phyloP scores from a whole-genome alignment of 2,113 vertebrate genomes.

The Glaucidium brasilianum region DNA sequence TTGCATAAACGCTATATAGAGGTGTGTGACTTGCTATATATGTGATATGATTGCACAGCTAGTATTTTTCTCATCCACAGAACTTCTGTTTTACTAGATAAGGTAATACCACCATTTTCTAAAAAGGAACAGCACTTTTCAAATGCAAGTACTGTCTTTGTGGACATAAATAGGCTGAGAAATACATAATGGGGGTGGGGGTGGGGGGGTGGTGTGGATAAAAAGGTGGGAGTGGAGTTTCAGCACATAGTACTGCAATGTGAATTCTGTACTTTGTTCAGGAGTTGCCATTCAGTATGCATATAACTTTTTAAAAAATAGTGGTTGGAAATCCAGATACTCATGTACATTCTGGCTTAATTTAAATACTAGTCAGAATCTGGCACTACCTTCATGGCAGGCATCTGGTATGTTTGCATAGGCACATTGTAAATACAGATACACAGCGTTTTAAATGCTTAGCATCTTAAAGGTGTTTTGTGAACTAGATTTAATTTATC shows the following conservation, averaged over 20 bases:
- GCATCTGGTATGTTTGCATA: background rate
- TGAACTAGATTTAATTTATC: background rate
- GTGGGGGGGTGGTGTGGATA: background rate
- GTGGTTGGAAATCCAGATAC: background rate
- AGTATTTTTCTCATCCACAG: background rate
- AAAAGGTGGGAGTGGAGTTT: background rate
- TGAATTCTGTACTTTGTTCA: background rate
- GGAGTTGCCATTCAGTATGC: background rate
- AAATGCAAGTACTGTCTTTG: background rate
- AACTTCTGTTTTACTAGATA: background rate
- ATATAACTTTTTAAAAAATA: background rate
- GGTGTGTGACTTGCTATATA: background rate
- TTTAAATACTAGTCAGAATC: background rate
- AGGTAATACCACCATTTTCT: background rate
- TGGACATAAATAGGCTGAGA: background rate
- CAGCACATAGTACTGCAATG: rapidly evolving
- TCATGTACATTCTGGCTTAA: background rate
- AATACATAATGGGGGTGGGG: too few species aligned
- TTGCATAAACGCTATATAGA: background rate
- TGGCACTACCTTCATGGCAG: background rate
- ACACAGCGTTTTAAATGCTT: background rate
- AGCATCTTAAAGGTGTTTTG: background rate
- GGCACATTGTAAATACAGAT: background rate
- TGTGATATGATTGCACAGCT: background rate
- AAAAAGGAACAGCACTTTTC: background rate